Base-by-base conservation (phyloP, 2,888 invertebrate genomes). In the Macrosoma leucophasiata region DNA sequence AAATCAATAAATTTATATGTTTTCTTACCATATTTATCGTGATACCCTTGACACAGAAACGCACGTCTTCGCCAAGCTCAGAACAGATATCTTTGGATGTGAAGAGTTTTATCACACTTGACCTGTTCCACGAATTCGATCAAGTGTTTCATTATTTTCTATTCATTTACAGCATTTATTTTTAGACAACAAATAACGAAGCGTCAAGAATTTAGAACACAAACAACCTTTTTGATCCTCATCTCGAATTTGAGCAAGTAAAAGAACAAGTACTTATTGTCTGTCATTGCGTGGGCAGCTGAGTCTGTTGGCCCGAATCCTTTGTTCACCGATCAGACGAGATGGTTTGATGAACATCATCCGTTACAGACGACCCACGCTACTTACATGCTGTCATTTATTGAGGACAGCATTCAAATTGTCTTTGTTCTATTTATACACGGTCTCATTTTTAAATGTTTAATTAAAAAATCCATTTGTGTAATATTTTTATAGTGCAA, bases 271-370 rank as follows among this genome's bases (percentile, higher is more conserved):
- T 7, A 4, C 17, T 7, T 17, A 17, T 60, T 58, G 50, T 39
- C 30, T 43, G 55, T 41, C 43, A 39, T 35, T 34, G 19, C 34
- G 61, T 59, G 55, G 65, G 65, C 55, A 63, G 44, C 36, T 40
- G 46, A 64, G 41, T 50, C 68, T 54, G 55, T 65, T 59, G 58
- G 54, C 53, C 60, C 50, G 55, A 61, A 67, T 69, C 60, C 56
- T 67, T 67, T 61, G 61, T 41, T 58, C 43, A 48, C 35, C 46
- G 46, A 45, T 48, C 50, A 52, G 26, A 22, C 31, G 13, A 31
- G 26, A 41, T 42, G 40, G 38, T 45, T 48, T 47, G 48, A 58
- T 52, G 43, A 47, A 34, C 46, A 42, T 39, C 50, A 48, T 56
- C 52, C 56, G 56, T 46, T 53, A 36, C 35, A 23, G 29, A 22